Base-by-base conservation (phyloP, 2,888 invertebrate species). In the Endomychus coccineus region DNA sequence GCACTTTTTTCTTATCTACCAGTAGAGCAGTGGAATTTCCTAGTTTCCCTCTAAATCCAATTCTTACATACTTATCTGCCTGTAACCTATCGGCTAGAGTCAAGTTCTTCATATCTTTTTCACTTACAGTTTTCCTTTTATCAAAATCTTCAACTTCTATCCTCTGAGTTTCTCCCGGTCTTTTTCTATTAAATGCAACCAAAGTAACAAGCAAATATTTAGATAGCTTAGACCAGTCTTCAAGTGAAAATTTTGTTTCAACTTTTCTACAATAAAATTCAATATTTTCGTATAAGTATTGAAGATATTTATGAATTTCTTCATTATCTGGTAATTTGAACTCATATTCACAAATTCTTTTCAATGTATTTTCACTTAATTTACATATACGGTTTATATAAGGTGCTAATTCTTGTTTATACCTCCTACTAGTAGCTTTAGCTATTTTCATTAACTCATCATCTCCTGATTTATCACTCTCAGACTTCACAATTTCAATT, bases 101-200 rank as follows among this genome's bases (percentile, higher is more conserved):
- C 9, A 27, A 12, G 13, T 27, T 6, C 6, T 4, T 27, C 27
- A 27, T 12, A 27, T 27, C 27, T 3, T 7, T 7, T 27, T 6
- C 27, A 27, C 13, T 2, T 2, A 27, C 4, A 13, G 2, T 9
- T 9, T 27, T 9, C 11, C 27, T n/a, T 9, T 27, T 27, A 3
- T 27, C 9, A 27, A 27, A 27, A 27, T 27, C 27, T 27, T n/a
- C 27, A 3, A 27, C 13, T 27, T 27, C 27, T 2, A 27, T 27
- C 10, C 27, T 27, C 13, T 27, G 27, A 6, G 27, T 27, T 11
- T 27, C 27, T 4, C 27, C 27, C 9, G 27, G 12, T 3, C 27
- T 10, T 12, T 27, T 27, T 12, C 27, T 27, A 27, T 27, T 13
- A 7, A 27, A 27, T 12, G 13, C 27, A 11, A 12, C 27, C 6